These are phyloP conservation scores for Pomatorhinus ruficollis DNA, from an alignment of 2,113 vertebrate genomes.

Conservation along the genomic window DNA sequence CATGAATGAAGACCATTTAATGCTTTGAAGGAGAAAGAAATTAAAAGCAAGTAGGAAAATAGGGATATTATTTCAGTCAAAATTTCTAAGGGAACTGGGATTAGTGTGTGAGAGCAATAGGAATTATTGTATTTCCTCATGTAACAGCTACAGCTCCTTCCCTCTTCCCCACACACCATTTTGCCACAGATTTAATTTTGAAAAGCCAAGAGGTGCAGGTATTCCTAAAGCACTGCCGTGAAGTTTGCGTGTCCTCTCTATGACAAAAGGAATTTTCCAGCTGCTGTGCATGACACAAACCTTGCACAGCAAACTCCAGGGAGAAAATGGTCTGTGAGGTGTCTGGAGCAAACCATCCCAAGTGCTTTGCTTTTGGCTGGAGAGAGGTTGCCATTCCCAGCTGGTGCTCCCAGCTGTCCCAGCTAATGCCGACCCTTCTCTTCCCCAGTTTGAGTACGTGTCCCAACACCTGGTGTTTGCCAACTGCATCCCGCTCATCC, in stretches of 20 bases:
- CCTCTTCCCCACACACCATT: background rate
- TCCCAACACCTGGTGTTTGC: conserved; percentile 97
- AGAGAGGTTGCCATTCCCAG: background rate
- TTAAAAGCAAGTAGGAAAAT: background rate
- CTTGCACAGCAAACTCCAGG: background rate
- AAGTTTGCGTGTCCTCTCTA: fast-evolving
- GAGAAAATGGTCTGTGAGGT: background rate
- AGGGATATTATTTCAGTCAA: background rate
- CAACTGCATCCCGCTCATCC: conserved; percentile 97
- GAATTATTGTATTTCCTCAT: background rate
- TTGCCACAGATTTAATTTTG: background rate
- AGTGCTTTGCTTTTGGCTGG: background rate
- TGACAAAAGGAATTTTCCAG: background rate
- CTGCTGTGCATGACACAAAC: background rate
- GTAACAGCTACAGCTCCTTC: background rate
- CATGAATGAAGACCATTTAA: background rate
- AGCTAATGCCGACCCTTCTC: background rate
- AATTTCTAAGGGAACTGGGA: background rate
- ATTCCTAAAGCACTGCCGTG: background rate
- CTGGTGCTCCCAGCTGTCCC: background rate
- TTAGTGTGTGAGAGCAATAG: background rate
- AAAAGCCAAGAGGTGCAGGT: background rate
- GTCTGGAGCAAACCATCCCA: background rate
- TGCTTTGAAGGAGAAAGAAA: background rate
- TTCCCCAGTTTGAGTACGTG: conserved; percentile 91